phyloP scores from a whole-genome alignment of 2,113 vertebrate genomes.

The Vulpes lagopus region DNA sequence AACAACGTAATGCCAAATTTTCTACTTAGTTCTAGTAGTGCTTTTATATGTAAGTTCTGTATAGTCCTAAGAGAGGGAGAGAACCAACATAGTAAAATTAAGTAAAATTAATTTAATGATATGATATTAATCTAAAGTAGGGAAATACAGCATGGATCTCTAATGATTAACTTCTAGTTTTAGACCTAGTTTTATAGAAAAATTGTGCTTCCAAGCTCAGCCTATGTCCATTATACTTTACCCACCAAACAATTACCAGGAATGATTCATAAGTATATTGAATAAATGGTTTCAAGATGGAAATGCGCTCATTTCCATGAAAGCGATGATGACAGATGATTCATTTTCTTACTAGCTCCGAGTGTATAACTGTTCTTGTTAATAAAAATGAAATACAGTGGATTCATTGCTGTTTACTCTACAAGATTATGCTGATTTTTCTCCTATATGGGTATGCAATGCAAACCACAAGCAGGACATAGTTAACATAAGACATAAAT shows the following conservation, averaged over 20 bases:
- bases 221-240: conserved; percentile 41
- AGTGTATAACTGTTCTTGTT: background rate
- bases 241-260: conserved; percentile 1
- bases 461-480: background rate
- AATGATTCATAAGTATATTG: conserved; percentile 44
- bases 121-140: background rate
- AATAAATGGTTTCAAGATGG: background rate
- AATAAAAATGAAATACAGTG: conserved; percentile 51
- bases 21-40: background rate
- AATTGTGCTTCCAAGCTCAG: background rate
- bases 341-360: conserved; percentile 50
- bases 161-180: background rate
- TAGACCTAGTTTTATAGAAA: background rate
- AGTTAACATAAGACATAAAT: background rate
- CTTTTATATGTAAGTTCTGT: background rate
- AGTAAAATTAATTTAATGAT: background rate
- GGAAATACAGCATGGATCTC: background rate
- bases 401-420: background rate
- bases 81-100: background rate
- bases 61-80: background rate
- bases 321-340: conserved; percentile 57
- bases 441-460: background rate
- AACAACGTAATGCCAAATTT: background rate
- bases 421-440: background rate
- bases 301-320: conserved; percentile 60